Base-by-base conservation (phyloP, 2,113 vertebrate genomes). In the Engystomops pustulosus region DNA sequence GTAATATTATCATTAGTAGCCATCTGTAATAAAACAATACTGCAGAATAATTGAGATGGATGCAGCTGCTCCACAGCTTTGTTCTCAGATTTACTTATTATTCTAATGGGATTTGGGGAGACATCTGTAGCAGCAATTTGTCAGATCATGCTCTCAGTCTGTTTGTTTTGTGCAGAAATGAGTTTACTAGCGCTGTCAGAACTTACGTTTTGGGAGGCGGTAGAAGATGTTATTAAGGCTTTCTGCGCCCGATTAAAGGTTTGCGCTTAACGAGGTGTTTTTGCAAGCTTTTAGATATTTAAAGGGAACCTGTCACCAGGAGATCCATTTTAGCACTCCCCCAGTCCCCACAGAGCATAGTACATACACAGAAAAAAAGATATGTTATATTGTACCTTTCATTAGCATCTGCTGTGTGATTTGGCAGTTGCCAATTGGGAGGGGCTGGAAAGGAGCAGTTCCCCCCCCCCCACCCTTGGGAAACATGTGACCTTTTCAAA, bases 11-110 rank as follows among this genome's bases (percentile, higher is more conserved):
- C 23, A 71, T 7, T 45, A 47, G 8, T 72, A 25, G 10, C 41
- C 41, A 27, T 27, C 10, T 27, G 41, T 47, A 72, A 45, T 47
- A 27, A 27, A 14, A 45, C 44, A 49, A 47, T 18, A 14, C 41
- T 72, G 10, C 23, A 30, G 2, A 27, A 15, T 67, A 18, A 67
- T 34, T 36, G 36, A 23, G 36, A n/a, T 70, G 34, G 68, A 23
- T 38, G 68, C 36, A 41, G 67, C 67, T 12, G 34, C 67, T 69
- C 67, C 20, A 30, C 60, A 15, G 62, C 68, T 70, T 44, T 70
- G 68, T 41, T n/a, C 36, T 70, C 36, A 41, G 20, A 41, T n/a
- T 70, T 70, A 4, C 36, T 44, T 44, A 38, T 69, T 67, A 69
- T 69, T 65, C 14, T 65, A 65, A 69, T 38, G 34, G 34, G 18